These are phyloP conservation scores for Falcaria lacertinaria DNA, from an alignment of 2,888 invertebrate species.

Conservation along the genomic window DNA sequence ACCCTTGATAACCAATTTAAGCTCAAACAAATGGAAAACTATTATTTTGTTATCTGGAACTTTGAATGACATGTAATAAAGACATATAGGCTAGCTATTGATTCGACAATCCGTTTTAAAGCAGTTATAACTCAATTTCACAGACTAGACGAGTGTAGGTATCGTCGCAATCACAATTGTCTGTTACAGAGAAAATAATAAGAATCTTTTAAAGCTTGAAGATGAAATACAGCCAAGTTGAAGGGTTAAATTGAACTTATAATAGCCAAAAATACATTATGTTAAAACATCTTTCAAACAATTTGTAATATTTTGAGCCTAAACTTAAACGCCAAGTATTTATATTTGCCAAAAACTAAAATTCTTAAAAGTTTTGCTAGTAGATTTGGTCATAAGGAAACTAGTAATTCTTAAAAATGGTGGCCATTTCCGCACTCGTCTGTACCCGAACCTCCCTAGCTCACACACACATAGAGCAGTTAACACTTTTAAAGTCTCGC, in stretches of 20 bases:
- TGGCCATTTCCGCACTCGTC: neutral
- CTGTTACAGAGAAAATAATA: neutral
- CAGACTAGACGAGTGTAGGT: neutral
- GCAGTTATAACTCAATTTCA: constrained; percentile 1
- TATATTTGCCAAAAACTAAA: no score
- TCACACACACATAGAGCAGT: constrained; percentile 6
- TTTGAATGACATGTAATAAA: neutral
- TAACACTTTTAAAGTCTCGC: constrained; percentile 17
- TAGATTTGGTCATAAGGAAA: neutral
- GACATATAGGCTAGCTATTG: neutral
- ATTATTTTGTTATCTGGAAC: neutral
- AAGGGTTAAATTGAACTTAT: no score
- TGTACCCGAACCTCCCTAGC: neutral
- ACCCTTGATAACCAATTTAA: constrained; percentile 7
- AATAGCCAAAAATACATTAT: no score
- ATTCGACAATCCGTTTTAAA: neutral
- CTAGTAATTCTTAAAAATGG: neutral
- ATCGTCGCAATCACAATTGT: neutral
- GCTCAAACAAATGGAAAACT: constrained; percentile 1
- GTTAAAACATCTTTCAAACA: no score
- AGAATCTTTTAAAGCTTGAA: neutral
- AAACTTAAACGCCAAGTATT: no score
- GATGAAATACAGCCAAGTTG: no score
- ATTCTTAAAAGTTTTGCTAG: no score
- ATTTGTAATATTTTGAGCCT: no score